Evolutionary conservation across 2,888 invertebrate species (phyloP).

Genomic region (Anoncus sp.): DNA sequence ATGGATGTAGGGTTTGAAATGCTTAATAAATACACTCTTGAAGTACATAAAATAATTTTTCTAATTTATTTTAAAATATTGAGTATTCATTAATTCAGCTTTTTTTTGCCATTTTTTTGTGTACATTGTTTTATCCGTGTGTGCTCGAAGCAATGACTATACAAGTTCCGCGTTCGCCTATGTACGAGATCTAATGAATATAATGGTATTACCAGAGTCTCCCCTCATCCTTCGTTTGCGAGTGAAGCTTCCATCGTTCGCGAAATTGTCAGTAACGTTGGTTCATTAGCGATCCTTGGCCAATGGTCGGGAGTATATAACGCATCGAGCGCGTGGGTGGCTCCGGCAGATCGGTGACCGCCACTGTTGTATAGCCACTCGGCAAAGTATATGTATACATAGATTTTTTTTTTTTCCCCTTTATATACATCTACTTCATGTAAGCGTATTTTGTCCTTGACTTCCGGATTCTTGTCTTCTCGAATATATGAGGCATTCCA

Average conservation of each 20-base stretch:
- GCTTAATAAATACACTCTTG: no score
- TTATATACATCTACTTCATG: not conserved
- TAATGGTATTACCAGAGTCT: conserved; percentile 19
- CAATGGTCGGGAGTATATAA: conserved; percentile 60
- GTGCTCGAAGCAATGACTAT: not conserved
- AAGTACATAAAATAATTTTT: no score
- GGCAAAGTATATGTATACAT: not conserved
- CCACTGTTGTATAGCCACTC: conserved; percentile 17
- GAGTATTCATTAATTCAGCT: not conserved
- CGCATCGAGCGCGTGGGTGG: conserved; percentile 69
- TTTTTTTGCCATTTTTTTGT: not conserved
- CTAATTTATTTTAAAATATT: not conserved
- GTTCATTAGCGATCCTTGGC: conserved; percentile 65
- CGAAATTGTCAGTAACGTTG: conserved; percentile 64
- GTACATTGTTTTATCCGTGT: not conserved
- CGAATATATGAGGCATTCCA: no score
- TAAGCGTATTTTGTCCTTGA: not conserved
- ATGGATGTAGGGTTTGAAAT: no score
- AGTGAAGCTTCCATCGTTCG: conserved; percentile 52
- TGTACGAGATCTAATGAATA: conserved; percentile 30
- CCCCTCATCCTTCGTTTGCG: conserved; percentile 26
- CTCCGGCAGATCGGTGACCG: conserved; percentile 51
- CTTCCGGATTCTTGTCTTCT: conserved; percentile 46
- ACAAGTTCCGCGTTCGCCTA: conserved; percentile 12
- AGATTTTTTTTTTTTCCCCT: not conserved